Evolutionary conservation across 2,113 vertebrate species (phyloP), one percentile per base, ranked within the genome.

Genomic region (Condylura cristata): DNA sequence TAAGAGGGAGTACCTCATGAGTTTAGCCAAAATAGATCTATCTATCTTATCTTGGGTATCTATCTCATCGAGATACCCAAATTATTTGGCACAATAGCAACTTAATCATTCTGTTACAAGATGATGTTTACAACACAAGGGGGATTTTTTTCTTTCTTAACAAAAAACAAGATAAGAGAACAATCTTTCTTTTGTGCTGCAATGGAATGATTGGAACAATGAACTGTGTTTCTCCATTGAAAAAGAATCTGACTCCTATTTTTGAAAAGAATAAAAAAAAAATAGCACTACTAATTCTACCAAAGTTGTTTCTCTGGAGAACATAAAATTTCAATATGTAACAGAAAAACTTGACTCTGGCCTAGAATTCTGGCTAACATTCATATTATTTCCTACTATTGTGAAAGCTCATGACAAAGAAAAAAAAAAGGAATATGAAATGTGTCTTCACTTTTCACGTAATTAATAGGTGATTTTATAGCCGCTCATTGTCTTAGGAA

Each of bases 51-150:
- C 83, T 28, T 51, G 48, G 48, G 16, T 39, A 11, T 82, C 90
- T 80, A 60, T 96, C 93, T 97, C 95, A 97, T 91, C 83, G 26
- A 44, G 82, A 82, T 83, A 72, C 1, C 90, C 66, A 91, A 97
- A 94, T 86, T 71, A 95, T 63, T 30, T 32, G 86, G 76, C 95
- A 95, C 91, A 58, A 0, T 66, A 61, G 68, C 82, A 90, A 87
- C 48, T 96, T 97, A 96, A 97, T 96, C 76, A 91, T 76, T 95
- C 46, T 39, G 90, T 97, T 94, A 96, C 80, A 94, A 61, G 65
- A 86, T 66, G 34, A 65, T 81, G 86, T 88, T 89, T 94, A 95
- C 4, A 97, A 83, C 65, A 94, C 46, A 96, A 96, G 66, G 2
- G 6, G 32, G 46, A 94, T 7, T 24, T 46, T 93, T 48, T 74